A percentile compares a stretch with the other conserved stretches of the same genome.
Conservation (phyloP, 2,797 vertebrate genomes). For the Hydrolagus colliei region DNA sequence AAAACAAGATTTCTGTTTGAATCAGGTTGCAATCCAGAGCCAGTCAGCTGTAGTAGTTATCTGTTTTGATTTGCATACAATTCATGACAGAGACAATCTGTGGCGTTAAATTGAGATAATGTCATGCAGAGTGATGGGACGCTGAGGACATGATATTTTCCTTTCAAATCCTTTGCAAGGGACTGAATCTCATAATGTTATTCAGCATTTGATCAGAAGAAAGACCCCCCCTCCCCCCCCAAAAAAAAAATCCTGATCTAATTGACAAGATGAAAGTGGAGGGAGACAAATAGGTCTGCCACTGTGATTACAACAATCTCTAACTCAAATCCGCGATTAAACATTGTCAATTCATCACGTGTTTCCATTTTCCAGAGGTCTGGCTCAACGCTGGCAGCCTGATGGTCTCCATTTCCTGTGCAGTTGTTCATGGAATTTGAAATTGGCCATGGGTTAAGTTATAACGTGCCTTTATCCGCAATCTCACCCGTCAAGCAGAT, state of each 20-base stretch:
- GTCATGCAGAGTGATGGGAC: constrained; percentile 47
- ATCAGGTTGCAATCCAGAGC: constrained; percentile 38
- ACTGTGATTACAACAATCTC: constrained; percentile 36
- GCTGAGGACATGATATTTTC: constrained; percentile 40
- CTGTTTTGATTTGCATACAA: constrained; percentile 50
- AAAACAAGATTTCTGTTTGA: constrained; percentile 37
- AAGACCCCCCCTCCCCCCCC: constrained; percentile 25
- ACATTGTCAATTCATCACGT: constrained; percentile 27
- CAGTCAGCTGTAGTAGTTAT: constrained; percentile 40
- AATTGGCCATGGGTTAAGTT: not conserved
- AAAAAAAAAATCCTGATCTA: constrained; percentile 41
- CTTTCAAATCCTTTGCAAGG: constrained; percentile 38
- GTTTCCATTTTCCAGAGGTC: not conserved
- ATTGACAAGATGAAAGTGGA: constrained; percentile 41
- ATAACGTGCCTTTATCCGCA: not conserved
- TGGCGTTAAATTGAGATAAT: constrained; percentile 50
- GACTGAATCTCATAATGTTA: constrained; percentile 37
- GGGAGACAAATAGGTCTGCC: constrained; percentile 37
- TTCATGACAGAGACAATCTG: constrained; percentile 40
- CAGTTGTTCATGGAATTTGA: not conserved
- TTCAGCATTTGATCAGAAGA: constrained; percentile 41
- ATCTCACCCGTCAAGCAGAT: not conserved
- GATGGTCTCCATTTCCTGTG: not conserved
- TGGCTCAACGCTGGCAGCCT: not conserved
- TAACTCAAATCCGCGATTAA: constrained; percentile 37